Base-by-base conservation (phyloP, 2,888 invertebrate species). In the Agonopterix arenella region DNA sequence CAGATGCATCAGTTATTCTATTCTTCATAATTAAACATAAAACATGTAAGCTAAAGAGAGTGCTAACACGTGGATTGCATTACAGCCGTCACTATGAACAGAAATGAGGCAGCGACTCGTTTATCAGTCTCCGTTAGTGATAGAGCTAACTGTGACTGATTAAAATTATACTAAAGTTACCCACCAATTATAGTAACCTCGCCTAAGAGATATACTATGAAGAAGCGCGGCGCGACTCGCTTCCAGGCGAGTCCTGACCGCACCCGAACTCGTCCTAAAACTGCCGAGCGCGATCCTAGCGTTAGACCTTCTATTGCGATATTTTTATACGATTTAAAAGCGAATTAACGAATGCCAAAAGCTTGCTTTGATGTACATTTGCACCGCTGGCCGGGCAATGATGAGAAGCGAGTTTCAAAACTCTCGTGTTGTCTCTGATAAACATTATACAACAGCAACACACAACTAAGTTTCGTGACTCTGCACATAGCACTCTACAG, bases 291-390 rank as follows among this genome's bases (percentile, higher is more conserved):
- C 36, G 48, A 41, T 38, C 10, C 48, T 51, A 47, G 42, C 44
- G 45, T 47, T 48, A 49, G 45, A 49, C 41, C 48, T 52, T 49
- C 48, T 57, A 56, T 52, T 60, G 53, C 60, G 58, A 63, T 68
- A 66, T 69, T 70, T 68, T 70, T 70, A 57, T 70, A 69, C 63
- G 51, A 58, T 55, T 49, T 13, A 52, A 50, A 44, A 48, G 49
- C 46, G 47, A 41, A 42, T 28, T 51, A 44, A 50, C 16, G 52
- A 46, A 54, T 48, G 54, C 47, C 50, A 49, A 55, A 52, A 48
- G 58, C 57, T 57, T 52, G 44, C 52, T 50, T 48, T 36, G 46
- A 11, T 47, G 50, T 49, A 49, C 46, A 48, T 51, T n/a, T 40
- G 49, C 56, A 48, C 49, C 40, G 51, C 45, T 37, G 51, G 51